Percentiles rank a stretch among this genome's conserved stretches.
These are phyloP conservation scores for Cyanoramphus novaezelandiae DNA, from an alignment of 2,113 vertebrate genomes.

Conservation along the genomic window DNA sequence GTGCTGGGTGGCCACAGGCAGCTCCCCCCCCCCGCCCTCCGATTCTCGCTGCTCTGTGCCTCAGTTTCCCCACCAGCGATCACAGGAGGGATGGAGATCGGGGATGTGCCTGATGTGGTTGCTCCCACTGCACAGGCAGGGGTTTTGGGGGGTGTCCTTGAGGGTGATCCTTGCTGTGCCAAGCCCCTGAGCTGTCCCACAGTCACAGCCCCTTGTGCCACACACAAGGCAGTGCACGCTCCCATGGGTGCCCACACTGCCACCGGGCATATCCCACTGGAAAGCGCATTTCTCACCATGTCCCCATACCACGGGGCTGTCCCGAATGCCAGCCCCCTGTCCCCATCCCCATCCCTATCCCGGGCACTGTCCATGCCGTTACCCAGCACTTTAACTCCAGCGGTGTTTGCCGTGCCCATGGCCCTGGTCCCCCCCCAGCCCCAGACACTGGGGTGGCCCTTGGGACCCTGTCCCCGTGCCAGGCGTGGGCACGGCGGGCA, in stretches of 20 bases:
- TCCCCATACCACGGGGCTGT: neutral
- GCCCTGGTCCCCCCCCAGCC: neutral
- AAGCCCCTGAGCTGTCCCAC: neutral
- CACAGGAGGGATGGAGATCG: neutral
- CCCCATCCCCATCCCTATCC: neutral
- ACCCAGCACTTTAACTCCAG: conserved; percentile 70
- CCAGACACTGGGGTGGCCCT: neutral
- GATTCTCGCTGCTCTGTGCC: accelerated
- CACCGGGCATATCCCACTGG: neutral
- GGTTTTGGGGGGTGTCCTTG: neutral
- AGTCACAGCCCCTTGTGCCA: neutral
- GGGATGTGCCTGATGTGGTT: neutral
- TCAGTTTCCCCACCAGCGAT: neutral
- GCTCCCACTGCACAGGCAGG: neutral
- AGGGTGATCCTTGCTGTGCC: neutral
- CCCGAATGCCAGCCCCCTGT: neutral
- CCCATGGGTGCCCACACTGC: neutral
- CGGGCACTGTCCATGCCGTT: neutral
- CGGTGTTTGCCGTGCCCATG: conserved; percentile 11
- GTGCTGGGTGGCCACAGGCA: neutral
- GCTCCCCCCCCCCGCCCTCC: neutral
- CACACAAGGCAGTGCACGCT: neutral
- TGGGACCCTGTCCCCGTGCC: conserved; percentile 29
- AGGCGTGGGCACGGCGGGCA: conserved; percentile 47
- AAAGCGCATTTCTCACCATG: neutral